phyloP scores from a whole-genome alignment of 2,797 vertebrate species.

The Antennarius maculatus region DNA sequence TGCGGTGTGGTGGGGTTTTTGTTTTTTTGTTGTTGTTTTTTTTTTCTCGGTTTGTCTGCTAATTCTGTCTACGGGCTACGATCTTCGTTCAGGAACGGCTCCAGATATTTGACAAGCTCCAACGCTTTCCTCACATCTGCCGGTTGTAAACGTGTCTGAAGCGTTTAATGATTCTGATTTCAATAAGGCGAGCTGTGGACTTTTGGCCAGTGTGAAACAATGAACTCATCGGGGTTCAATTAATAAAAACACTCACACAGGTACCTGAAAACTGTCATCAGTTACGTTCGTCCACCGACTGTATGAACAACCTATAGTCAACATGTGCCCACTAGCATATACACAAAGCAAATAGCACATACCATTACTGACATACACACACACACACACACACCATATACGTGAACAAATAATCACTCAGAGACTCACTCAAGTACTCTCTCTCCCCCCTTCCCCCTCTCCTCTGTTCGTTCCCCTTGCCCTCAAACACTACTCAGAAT shows the following conservation, averaged over 20 bases:
- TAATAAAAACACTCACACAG: constrained; percentile 12
- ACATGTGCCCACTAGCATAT: constrained; percentile 28
- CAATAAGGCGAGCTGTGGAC: background rate
- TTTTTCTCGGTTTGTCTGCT: too few relatives aligned
- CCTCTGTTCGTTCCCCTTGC: constrained; percentile 85
- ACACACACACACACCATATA: constrained; percentile 48
- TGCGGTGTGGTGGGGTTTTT: background rate
- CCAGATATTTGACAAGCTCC: background rate
- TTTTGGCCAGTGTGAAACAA: constrained; percentile 5
- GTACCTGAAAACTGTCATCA: background rate
- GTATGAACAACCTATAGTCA: constrained; percentile 16
- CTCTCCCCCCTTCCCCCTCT: constrained; percentile 61
- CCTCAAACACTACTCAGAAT: constrained; percentile 89
- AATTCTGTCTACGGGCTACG: background rate
- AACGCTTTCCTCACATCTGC: constrained; percentile 7
- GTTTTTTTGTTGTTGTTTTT: background rate
- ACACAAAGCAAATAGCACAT: constrained; percentile 35
- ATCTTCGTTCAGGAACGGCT: background rate
- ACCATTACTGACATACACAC: constrained; percentile 37
- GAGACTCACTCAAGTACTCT: constrained; percentile 77
- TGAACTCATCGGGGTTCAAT: background rate
- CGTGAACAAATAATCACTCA: constrained; percentile 82
- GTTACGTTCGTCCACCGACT: constrained; percentile 15
- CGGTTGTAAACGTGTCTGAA: constrained; percentile 1
- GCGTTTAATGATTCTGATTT: background rate